Evolutionary conservation across 1,140 invertebrate genomes (phyloP).

Genomic region (Schmidtea mediterranea): DNA sequence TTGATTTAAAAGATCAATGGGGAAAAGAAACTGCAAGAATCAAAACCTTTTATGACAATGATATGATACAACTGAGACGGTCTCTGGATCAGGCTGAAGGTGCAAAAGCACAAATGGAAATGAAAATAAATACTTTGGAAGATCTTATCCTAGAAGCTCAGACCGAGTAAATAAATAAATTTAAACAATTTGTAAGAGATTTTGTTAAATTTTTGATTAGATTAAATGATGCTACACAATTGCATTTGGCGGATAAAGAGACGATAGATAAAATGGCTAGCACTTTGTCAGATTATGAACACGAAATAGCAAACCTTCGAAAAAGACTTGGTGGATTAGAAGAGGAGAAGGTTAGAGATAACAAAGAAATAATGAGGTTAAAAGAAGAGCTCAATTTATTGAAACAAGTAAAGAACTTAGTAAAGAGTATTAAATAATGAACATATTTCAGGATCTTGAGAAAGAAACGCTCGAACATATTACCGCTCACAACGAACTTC

Average conservation of each 20-base stretch:
- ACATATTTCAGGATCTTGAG: constrained; percentile 19
- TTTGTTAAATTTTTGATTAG: neutral
- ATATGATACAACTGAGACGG: constrained; percentile 20
- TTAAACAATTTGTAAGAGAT: neutral
- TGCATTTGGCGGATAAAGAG: neutral
- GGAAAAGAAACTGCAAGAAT: constrained; percentile 28
- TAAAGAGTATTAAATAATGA: neutral
- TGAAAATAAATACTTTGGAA: constrained; percentile 13
- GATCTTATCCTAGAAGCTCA: constrained; percentile 4
- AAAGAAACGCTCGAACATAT: constrained; percentile 23
- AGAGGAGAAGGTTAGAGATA: constrained; percentile 1
- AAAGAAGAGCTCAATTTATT: neutral
- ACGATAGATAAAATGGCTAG: neutral
- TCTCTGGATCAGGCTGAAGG: constrained; percentile 20
- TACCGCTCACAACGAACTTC: constrained; percentile 27
- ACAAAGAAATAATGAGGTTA: neutral
- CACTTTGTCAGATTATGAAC: constrained; percentile 3
- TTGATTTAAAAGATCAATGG: constrained; percentile 25
- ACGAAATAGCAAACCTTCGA: neutral
- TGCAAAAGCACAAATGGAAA: constrained; percentile 18
- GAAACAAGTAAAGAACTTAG: neutral
- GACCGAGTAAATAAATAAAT: constrained; percentile 1
- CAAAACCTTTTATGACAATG: constrained; percentile 30
- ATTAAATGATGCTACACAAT: neutral
- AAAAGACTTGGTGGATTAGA: neutral